phyloP scores from a whole-genome alignment of 1,140 invertebrate genomes.

The Yoshiicerus persimilis region DNA sequence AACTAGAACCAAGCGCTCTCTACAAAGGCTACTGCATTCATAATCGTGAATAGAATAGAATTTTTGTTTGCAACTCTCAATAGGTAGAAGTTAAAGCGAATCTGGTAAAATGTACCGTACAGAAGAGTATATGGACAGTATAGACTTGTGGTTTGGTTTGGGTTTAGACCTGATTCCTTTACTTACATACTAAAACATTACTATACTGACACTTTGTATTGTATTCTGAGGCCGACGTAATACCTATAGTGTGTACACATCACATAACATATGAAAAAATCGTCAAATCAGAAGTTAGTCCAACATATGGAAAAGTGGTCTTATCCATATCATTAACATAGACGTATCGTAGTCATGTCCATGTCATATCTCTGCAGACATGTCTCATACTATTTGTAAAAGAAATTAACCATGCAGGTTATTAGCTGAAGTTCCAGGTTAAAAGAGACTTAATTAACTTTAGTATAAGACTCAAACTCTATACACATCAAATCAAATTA shows the following conservation, averaged over 20 bases:
- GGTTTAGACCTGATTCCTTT: not conserved
- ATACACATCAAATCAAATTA: not conserved
- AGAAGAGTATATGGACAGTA: not conserved
- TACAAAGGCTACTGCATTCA: not conserved
- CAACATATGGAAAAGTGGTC: slow-evolving; percentile 13
- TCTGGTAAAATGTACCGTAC: not conserved
- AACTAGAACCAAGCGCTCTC: not conserved
- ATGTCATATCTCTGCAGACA: slow-evolving; percentile 9
- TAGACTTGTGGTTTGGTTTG: not conserved
- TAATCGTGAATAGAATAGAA: not conserved
- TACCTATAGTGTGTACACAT: not conserved
- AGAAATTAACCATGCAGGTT: not conserved
- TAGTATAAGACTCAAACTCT: not conserved
- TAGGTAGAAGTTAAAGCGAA: not conserved
- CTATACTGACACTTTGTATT: not conserved
- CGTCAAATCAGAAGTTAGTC: not conserved
- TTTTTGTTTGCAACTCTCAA: not conserved
- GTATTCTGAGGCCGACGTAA: no score
- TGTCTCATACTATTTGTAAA: not conserved
- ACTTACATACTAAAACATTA: not conserved
- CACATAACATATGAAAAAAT: not conserved
- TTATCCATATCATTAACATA: not conserved
- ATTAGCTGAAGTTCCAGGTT: not conserved
- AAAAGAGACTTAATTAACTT: not conserved
- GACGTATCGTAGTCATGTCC: not conserved